Base-by-base conservation (phyloP, 2,113 vertebrate species). In the Hirundichthys speculiger region DNA sequence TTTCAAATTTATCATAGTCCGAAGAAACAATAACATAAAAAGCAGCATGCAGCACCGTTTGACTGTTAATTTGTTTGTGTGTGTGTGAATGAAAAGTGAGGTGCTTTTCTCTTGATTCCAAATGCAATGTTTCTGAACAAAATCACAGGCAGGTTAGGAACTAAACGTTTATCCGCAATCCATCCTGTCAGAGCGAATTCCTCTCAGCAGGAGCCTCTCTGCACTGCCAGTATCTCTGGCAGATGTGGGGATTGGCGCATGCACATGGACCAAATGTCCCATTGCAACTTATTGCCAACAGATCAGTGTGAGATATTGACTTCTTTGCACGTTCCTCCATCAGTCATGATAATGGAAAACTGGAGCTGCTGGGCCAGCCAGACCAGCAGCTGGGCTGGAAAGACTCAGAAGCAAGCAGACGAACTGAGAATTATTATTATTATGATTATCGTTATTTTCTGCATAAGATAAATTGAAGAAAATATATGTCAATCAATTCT, bases 221-320 rank as follows among this genome's bases (percentile, higher is more conserved):
- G 19, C n/a, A 12, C 48, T 46, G 63, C 55, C 83, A 79, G 62
- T 25, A 47, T 68, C 27, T 61, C 46, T 58, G 49, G 60, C 72
- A 82, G 76, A 80, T 75, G 71, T 64, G 53, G 15, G n/a, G 22
- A 16, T 66, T 79, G 69, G 67, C 61, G 20, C 55, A 62, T 40
- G 40, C 27, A 19, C 41, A 73, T 25, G 53, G 34, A 56, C 48
- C 24, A 60, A 59, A 74, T 58, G 45, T 68, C 73, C 24, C 25
- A 62, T 48, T 49, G 50, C 21, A 75, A 64, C 55, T 68, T 50
- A 70, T 51, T 80, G 61, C 74, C 69, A 79, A 46, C 57, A 70
- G 57, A 80, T 64, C 76, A 66, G 69, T 62, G 13, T 77, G 69
- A 77, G 69, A 54, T 78, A 78, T 77, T 75, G 77, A 83, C 79